These are phyloP conservation scores for Cheirogaleus major DNA, from an alignment of 2,797 vertebrate genomes.

Conservation along the genomic window DNA sequence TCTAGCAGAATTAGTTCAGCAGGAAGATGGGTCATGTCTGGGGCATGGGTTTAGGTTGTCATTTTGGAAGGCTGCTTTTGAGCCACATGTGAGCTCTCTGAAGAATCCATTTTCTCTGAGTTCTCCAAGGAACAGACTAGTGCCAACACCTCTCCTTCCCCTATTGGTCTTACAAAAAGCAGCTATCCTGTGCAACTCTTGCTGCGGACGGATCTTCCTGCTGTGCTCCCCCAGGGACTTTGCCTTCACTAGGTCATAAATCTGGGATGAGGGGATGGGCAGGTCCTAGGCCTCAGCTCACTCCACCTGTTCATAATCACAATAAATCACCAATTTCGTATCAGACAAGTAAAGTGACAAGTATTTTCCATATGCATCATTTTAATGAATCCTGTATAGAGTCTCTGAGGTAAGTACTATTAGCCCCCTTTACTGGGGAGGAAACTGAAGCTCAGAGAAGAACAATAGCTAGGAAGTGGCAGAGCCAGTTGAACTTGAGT, in stretches of 20 bases:
- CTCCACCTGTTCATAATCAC: background rate
- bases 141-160: background rate
- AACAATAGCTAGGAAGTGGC: background rate
- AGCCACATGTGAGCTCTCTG: background rate
- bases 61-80: background rate
- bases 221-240: rapidly evolving
- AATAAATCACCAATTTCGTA: background rate
- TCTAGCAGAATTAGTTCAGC: background rate
- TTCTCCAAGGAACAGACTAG: background rate
- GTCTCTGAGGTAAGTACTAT: background rate
- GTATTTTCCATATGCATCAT: background rate
- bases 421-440: background rate
- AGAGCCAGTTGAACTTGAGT: background rate
- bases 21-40: background rate
- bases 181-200: rapidly evolving
- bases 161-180: rapidly evolving
- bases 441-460: background rate
- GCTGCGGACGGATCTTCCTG: background rate
- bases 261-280: background rate
- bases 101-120: background rate
- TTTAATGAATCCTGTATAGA: background rate
- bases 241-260: background rate
- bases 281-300: background rate
- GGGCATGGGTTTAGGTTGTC: background rate
- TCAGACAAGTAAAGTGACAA: background rate